A percentile compares a stretch with the other conserved stretches of the same genome.
These are phyloP conservation scores for Chiridota heheva DNA, from an alignment of 35 echinoderm and acorn worm species.

Conservation along the genomic window DNA sequence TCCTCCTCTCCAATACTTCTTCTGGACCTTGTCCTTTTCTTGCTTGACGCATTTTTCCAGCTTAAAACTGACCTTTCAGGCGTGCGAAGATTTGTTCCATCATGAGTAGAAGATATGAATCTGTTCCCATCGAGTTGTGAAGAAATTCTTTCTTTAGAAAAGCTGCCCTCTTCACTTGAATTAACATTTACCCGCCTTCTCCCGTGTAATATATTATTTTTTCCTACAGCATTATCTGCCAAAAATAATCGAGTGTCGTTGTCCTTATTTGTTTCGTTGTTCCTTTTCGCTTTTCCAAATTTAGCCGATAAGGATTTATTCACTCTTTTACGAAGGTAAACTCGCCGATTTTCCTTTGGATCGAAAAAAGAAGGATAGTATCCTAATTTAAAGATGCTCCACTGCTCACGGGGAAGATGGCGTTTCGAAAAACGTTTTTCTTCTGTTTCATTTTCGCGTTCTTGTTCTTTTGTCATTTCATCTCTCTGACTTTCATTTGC, in stretches of 20 bases:
- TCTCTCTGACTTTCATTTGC: too few relatives aligned
- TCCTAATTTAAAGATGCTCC: slow-evolving; percentile 35
- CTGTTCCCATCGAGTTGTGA: too few relatives aligned
- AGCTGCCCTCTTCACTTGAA: neutral
- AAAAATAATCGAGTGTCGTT: neutral
- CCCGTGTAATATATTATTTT: neutral
- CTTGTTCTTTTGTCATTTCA: too few relatives aligned
- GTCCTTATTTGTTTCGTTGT: neutral
- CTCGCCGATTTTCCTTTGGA: slow-evolving; percentile 28
- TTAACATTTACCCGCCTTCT: neutral
- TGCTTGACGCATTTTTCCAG: neutral
- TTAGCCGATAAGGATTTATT: neutral
- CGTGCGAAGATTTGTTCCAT: too few relatives aligned
- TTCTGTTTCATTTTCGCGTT: too few relatives aligned
- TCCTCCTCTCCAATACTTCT: neutral
- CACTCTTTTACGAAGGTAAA: slow-evolving; percentile 8
- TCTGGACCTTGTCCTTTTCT: slow-evolving; percentile 3
- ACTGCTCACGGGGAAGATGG: slow-evolving; percentile 6
- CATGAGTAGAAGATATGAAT: too few relatives aligned
- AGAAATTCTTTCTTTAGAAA: neutral
- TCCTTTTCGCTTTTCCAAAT: slow-evolving; percentile 4
- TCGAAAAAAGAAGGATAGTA: slow-evolving; percentile 32
- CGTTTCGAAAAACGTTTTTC: too few relatives aligned
- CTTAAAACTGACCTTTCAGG: neutral
- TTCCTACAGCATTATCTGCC: neutral